Evolutionary conservation across 2,888 invertebrate species (phyloP), one percentile per base, ranked within the genome.

Genomic region (Steromphala cineraria): DNA sequence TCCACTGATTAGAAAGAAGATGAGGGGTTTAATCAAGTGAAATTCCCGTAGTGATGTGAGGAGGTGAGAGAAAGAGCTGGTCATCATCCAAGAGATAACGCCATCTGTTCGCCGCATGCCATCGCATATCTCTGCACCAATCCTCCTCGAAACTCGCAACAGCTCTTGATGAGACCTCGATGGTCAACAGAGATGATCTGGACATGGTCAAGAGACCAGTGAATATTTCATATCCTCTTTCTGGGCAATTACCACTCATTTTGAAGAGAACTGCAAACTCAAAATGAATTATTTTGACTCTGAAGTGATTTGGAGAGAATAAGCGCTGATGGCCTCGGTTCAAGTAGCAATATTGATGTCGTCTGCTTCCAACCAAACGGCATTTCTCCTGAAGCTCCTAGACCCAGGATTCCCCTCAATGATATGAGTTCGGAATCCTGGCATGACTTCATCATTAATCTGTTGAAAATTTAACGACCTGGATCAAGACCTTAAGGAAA

Each of bases 231-330:
- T 53, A 52, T 24, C 52, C 46, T 75, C 75, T 75, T 62, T 24
- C 75, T 21, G 4, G n/a, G 53, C 46, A 21, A 75, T 75, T 75
- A 40, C 24, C 46, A 21, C 17, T 19, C 40, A 75, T 24, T 75
- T 75, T 75, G 24, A 74, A 52, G 52, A 75, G 52, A 40, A 21
- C 40, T 52, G 17, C 75, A 75, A 52, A 75, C 19, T 75, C 52
- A 19, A 21, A 75, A 52, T 75, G 75, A 75, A 75, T 75, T 75
- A 75, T 75, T 75, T 75, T 75, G 52, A 75, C 75, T 75, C 75
- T 75, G 40, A 21, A 75, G 46, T 52, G 75, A 52, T 40, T 52
- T 46, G 40, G 46, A 46, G 52, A 62, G 62, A 62, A 28, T 19
- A 28, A 62, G 62, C 62, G 28, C 13, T 75, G 46, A 40, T 21